Evolutionary conservation across 2,113 vertebrate genomes (phyloP).

Genomic region (Apeltes quadracus): DNA sequence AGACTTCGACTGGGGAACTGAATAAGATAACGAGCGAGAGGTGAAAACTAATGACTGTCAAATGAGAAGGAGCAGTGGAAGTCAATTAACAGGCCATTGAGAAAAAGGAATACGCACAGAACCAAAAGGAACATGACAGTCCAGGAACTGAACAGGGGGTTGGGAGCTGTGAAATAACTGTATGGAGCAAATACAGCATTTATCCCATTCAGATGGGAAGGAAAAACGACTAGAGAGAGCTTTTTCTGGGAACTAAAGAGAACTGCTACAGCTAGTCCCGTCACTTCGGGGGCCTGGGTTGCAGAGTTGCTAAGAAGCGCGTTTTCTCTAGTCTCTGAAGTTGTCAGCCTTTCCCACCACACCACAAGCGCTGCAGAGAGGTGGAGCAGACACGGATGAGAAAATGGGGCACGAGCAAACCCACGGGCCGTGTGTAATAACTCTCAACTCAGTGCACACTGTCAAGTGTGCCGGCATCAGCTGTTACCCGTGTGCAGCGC

Average conservation of each 20-base stretch:
- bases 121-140: conserved; percentile 37
- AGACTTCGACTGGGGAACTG: conserved; percentile 2
- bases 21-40: not conserved
- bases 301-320: conserved; percentile 28
- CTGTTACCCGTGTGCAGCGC: conserved; percentile 46
- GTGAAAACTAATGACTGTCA: conserved; percentile 19
- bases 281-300: conserved; percentile 37
- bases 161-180: conserved; percentile 22
- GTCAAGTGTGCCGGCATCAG: conserved; percentile 62
- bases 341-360: conserved; percentile 44
- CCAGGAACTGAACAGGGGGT: conserved; percentile 19
- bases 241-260: conserved; percentile 46
- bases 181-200: conserved; percentile 29
- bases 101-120: conserved; percentile 7
- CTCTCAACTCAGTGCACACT: conserved; percentile 58
- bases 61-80: conserved; percentile 14
- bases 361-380: conserved; percentile 60
- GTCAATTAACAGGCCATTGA: conserved; percentile 27
- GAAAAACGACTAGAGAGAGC: conserved; percentile 15
- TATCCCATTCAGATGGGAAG: conserved; percentile 25
- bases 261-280: conserved; percentile 23
- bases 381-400: conserved; percentile 50
- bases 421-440: conserved; percentile 56
- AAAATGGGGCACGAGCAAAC: conserved; percentile 58
- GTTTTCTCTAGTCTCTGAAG: conserved; percentile 58